Conservation (phyloP, 1,140 invertebrate species). For the Babylonia areolata region DNA sequence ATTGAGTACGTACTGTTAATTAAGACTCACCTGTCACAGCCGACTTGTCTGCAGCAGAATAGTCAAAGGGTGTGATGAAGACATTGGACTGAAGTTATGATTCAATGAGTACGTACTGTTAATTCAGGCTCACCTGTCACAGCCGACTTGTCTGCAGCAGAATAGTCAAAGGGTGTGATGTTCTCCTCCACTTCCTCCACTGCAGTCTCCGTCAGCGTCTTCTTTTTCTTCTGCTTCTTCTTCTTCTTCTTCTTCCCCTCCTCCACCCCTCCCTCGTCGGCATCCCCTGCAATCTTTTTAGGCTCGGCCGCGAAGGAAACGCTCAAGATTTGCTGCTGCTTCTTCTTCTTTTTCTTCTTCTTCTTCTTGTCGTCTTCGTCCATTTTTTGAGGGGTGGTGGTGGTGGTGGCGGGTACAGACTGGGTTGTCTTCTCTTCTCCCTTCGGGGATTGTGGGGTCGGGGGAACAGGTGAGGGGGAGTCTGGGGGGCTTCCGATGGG, state of each 20-base stretch:
- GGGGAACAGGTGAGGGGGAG: background rate
- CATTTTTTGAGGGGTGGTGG: no score
- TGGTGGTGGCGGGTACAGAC: no score
- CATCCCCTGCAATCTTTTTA: no score
- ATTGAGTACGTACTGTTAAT: no score
- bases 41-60: background rate
- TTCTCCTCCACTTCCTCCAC: background rate
- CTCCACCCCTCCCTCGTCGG: no score
- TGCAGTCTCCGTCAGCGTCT: slow-evolving; percentile 30
- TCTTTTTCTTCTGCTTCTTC: no score
- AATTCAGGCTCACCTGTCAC: slow-evolving; percentile 29
- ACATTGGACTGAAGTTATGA: background rate
- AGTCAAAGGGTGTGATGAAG: background rate
- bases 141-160: slow-evolving; percentile 34
- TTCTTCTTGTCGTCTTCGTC: slow-evolving; percentile 8
- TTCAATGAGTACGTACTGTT: background rate
- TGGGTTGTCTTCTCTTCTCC: background rate
- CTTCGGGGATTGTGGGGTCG: background rate
- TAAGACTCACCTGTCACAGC: background rate
- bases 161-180: slow-evolving; percentile 44
- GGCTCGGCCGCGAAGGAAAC: no score
- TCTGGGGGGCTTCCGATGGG: background rate
- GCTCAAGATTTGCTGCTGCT: background rate
- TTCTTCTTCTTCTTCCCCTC: background rate
- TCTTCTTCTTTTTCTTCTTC: slow-evolving; percentile 37